Percentiles rank a stretch among this genome's conserved stretches.
phyloP scores from a whole-genome alignment of 2,113 vertebrate species.

The Erythrocercus mccallii region DNA sequence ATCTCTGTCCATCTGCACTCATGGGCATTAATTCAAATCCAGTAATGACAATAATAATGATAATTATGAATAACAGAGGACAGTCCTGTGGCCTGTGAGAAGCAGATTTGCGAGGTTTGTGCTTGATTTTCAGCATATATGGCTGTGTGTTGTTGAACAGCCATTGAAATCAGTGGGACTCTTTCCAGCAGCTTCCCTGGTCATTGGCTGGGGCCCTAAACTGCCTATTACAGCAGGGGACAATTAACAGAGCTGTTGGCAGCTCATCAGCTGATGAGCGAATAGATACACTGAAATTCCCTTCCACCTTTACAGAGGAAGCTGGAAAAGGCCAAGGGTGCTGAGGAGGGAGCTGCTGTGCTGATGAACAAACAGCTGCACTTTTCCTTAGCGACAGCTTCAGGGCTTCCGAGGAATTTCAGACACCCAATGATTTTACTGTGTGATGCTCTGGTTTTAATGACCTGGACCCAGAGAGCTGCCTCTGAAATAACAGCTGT shows the following conservation, averaged over 20 bases:
- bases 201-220: neutral
- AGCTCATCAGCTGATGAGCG: neutral
- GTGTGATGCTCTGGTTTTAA: neutral
- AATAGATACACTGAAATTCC: neutral
- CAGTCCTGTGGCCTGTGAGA: neutral
- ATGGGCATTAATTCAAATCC: neutral
- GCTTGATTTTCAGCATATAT: neutral
- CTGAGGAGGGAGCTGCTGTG: neutral
- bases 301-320: neutral
- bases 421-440: neutral
- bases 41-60: constrained; percentile 12
- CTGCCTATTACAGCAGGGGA: neutral
- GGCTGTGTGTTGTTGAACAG: neutral
- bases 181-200: constrained; percentile 30
- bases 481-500: neutral
- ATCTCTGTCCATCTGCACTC: constrained; percentile 6
- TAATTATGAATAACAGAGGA: neutral
- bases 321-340: neutral
- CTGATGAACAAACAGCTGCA: neutral
- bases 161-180: neutral
- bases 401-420: neutral
- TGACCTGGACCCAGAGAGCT: neutral
- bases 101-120: neutral
- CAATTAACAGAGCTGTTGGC: constrained; percentile 9
- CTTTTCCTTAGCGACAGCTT: neutral